These are phyloP conservation scores for Propithecus deckenii DNA, from an alignment of 2,797 vertebrate species.

Conservation along the genomic window DNA sequence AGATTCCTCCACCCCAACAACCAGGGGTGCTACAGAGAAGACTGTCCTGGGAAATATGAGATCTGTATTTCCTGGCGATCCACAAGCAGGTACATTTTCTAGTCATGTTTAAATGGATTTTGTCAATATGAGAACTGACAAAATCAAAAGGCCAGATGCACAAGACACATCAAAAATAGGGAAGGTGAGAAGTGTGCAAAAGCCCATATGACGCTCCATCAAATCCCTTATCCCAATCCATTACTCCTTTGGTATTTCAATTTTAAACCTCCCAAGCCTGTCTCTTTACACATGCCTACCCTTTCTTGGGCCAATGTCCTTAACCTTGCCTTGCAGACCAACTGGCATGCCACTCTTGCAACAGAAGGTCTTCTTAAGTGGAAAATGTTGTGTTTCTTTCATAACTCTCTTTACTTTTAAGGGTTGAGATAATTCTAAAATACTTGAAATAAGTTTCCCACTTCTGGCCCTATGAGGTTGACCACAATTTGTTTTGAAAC, in stretches of 20 bases:
- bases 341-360: neutral
- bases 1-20: neutral
- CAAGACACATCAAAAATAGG: neutral
- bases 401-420: constrained; percentile 6
- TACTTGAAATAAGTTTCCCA: constrained; percentile 15
- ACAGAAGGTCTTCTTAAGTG: neutral
- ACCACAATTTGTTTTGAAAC: constrained; percentile 5
- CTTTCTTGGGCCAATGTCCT: constrained; percentile 7
- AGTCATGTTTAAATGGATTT: neutral
- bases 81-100: constrained; percentile 26
- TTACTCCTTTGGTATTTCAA: neutral
- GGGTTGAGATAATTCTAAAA: constrained; percentile 20
- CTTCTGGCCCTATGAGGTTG: neutral
- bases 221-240: neutral
- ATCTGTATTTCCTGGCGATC: constrained; percentile 23
- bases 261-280: constrained; percentile 16
- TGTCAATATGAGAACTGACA: constrained; percentile 1
- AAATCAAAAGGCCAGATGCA: constrained; percentile 26
- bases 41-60: neutral
- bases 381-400: constrained; percentile 28
- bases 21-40: neutral
- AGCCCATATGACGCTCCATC: neutral
- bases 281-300: neutral
- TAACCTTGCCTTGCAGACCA: neutral
- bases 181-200: neutral